phyloP scores from a whole-genome alignment of 1,140 invertebrate genomes.

The Drosophila nigrodunni region DNA sequence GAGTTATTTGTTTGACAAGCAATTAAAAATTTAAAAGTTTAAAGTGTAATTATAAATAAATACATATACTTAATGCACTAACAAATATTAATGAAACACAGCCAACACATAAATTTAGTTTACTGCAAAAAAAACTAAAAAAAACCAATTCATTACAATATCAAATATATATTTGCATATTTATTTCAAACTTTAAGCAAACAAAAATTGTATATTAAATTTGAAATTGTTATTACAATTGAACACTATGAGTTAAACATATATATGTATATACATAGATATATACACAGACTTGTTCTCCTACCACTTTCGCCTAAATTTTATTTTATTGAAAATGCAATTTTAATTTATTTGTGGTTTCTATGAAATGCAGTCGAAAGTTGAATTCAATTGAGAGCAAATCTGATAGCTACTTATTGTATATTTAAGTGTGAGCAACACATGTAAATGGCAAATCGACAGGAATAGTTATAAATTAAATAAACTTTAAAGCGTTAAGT shows the following conservation, averaged over 20 bases:
- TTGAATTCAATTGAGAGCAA: neutral
- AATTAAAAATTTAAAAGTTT: slow-evolving; percentile 42
- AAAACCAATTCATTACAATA: slow-evolving; percentile 34
- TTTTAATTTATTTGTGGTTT: neutral
- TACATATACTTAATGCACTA: slow-evolving; percentile 22
- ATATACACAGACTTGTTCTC: slow-evolving; percentile 15
- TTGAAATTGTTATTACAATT: slow-evolving; percentile 40
- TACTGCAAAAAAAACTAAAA: slow-evolving; percentile 3
- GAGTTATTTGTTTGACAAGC: slow-evolving; percentile 45
- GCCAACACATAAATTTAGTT: slow-evolving; percentile 28
- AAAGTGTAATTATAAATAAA: slow-evolving; percentile 29
- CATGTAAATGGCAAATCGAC: slow-evolving; percentile 72
- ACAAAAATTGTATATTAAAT: slow-evolving; percentile 49
- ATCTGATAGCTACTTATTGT: slow-evolving; percentile 24
- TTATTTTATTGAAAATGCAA: neutral
- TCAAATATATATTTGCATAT: slow-evolving; percentile 36
- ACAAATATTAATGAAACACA: slow-evolving; percentile 29
- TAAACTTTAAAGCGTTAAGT: slow-evolving; percentile 65
- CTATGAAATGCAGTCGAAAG: neutral
- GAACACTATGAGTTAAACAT: slow-evolving; percentile 42
- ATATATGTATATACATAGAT: slow-evolving; percentile 14
- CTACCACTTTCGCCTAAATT: neutral
- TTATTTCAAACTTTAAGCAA: slow-evolving; percentile 24
- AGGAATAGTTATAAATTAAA: slow-evolving; percentile 79
- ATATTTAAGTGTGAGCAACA: slow-evolving; percentile 54